A percentile compares a stretch with the other conserved stretches of the same genome.
Conservation (phyloP, 2,113 vertebrate genomes). For the Nycticebus coucang region DNA sequence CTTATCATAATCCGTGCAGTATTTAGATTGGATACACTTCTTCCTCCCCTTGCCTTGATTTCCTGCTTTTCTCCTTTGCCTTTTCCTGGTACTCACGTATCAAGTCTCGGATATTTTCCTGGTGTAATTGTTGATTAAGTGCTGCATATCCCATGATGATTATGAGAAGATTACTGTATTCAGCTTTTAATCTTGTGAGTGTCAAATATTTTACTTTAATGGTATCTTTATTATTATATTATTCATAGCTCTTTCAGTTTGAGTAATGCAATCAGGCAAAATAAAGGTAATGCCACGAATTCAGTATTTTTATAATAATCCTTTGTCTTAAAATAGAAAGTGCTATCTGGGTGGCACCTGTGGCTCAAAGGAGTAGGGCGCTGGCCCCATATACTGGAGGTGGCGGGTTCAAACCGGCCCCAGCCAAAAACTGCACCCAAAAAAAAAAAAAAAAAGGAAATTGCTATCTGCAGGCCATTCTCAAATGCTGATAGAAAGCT, state of each 20-base stretch:
- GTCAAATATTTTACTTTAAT: constrained; percentile 82
- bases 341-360: not conserved
- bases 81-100: constrained; percentile 42
- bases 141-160: constrained; percentile 67
- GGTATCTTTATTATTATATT: constrained; percentile 74
- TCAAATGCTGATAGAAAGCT: not conserved
- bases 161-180: constrained; percentile 80
- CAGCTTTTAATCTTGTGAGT: constrained; percentile 80
- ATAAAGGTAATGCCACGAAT: constrained; percentile 67
- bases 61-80: constrained; percentile 40
- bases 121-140: constrained; percentile 80
- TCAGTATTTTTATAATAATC: not conserved
- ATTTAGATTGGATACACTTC: not conserved
- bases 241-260: constrained; percentile 71
- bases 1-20: not conserved
- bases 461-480: constrained; percentile 21
- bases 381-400: too few species aligned
- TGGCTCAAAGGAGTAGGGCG: too few species aligned
- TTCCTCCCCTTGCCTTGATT: not conserved
- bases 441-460: not conserved
- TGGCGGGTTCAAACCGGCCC: too few species aligned
- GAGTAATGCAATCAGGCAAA: constrained; percentile 78
- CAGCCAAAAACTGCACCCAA: too few species aligned
- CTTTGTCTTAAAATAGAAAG: constrained; percentile 55
- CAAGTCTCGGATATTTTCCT: constrained; percentile 55